phyloP scores from a whole-genome alignment of 2,113 vertebrate species.

The Procavia capensis region DNA sequence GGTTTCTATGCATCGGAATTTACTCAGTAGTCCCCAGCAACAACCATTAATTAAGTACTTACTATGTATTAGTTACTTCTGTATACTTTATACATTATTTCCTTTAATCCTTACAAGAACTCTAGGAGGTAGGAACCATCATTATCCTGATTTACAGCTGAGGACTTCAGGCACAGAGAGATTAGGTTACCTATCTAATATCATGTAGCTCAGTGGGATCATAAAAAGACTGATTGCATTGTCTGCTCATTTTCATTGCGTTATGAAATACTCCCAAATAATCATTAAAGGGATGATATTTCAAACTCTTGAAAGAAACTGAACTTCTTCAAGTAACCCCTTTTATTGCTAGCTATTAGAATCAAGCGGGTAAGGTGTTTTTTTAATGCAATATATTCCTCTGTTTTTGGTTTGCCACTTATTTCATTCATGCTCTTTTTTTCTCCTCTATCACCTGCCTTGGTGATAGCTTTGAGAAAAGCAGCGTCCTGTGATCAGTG shows the following conservation, averaged over 20 bases:
- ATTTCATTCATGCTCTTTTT: neutral
- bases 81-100: too few relatives aligned
- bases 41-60: too few relatives aligned
- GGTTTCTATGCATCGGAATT: too few relatives aligned
- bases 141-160: neutral
- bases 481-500: neutral
- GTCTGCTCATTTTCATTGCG: neutral
- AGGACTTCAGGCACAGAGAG: neutral
- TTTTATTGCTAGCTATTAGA: neutral
- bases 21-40: too few relatives aligned
- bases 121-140: neutral
- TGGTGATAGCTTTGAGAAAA: neutral
- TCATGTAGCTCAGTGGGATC: neutral
- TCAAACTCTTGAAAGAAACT: neutral
- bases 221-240: neutral
- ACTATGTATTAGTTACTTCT: neutral
- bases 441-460: neutral
- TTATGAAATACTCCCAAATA: neutral
- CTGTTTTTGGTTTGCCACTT: neutral
- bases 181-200: neutral
- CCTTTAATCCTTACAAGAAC: neutral
- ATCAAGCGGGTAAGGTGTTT: neutral
- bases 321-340: neutral
- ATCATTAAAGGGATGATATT: neutral
- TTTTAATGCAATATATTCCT: neutral